phyloP scores from a whole-genome alignment of 2,113 vertebrate species.

The Pyxicephalus adspersus region DNA sequence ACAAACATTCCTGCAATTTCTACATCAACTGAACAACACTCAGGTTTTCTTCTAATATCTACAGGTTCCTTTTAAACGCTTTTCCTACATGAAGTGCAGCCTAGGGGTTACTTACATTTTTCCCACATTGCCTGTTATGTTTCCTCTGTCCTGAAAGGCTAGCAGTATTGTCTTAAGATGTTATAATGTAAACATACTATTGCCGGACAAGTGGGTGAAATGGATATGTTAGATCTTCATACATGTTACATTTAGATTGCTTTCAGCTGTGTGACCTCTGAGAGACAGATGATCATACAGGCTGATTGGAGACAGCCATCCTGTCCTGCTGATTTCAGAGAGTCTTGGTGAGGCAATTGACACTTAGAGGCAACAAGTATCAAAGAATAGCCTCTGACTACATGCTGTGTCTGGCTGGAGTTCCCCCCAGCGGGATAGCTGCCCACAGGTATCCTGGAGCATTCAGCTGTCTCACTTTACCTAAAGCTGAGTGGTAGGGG shows the following conservation, averaged over 20 bases:
- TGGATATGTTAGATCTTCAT: conserved; percentile 48
- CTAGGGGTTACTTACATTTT: no score
- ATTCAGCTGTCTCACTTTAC: neutral
- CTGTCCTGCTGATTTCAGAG: conserved; percentile 19
- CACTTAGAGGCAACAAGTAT: neutral
- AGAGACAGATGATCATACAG: conserved; percentile 7
- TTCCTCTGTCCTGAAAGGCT: no score
- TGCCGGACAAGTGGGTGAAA: conserved; percentile 37
- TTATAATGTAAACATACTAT: conserved; percentile 13
- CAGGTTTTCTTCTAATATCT: no score
- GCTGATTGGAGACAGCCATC: conserved; percentile 25
- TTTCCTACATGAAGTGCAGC: no score
- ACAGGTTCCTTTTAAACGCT: no score
- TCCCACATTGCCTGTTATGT: no score
- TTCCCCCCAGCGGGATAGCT: neutral
- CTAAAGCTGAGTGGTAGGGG: conserved; percentile 30
- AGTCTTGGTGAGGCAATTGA: conserved; percentile 1
- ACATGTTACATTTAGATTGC: conserved; percentile 21
- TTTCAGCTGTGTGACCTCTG: conserved; percentile 40
- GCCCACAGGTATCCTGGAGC: neutral
- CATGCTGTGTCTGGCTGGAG: neutral
- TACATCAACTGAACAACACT: no score
- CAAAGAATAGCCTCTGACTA: neutral
- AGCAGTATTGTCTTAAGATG: neutral
- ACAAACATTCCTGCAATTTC: no score